These are phyloP conservation scores for Amblyornis subalaris DNA, from an alignment of 2,113 vertebrate genomes.

Conservation along the genomic window DNA sequence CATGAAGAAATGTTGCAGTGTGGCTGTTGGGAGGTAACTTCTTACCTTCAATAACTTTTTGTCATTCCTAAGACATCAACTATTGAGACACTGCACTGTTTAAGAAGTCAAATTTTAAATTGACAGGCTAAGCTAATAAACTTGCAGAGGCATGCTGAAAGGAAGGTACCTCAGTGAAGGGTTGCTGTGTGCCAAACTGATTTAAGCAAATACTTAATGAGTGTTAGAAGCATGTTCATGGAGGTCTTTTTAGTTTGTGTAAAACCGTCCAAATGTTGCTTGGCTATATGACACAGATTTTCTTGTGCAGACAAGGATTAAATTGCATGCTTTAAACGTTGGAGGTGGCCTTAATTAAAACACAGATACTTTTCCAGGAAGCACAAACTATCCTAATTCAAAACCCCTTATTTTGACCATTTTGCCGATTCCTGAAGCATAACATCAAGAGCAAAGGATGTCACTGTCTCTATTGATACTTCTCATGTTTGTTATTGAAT, in stretches of 20 bases:
- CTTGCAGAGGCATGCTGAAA: background rate
- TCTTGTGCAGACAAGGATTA: conserved; percentile 5
- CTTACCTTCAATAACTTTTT: background rate
- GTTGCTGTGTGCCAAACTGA: background rate
- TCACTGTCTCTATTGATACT: background rate
- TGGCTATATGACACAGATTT: background rate
- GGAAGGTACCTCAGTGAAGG: background rate
- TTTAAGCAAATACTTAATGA: background rate
- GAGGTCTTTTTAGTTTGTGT: background rate
- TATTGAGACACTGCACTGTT: background rate
- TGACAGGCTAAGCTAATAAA: background rate
- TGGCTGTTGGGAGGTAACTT: background rate
- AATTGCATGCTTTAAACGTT: background rate
- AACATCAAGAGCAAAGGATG: background rate
- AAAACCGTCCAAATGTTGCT: background rate
- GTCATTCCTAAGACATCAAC: background rate
- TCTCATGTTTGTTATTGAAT: background rate
- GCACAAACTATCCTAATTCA: background rate
- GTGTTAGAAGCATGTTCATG: background rate
- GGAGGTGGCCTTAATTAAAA: background rate
- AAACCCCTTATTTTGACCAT: background rate
- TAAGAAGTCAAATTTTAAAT: background rate
- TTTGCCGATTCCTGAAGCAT: background rate
- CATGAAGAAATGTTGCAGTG: background rate
- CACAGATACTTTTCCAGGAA: background rate